phyloP scores from a whole-genome alignment of 1,140 invertebrate species.

The Camponotus floridanus region DNA sequence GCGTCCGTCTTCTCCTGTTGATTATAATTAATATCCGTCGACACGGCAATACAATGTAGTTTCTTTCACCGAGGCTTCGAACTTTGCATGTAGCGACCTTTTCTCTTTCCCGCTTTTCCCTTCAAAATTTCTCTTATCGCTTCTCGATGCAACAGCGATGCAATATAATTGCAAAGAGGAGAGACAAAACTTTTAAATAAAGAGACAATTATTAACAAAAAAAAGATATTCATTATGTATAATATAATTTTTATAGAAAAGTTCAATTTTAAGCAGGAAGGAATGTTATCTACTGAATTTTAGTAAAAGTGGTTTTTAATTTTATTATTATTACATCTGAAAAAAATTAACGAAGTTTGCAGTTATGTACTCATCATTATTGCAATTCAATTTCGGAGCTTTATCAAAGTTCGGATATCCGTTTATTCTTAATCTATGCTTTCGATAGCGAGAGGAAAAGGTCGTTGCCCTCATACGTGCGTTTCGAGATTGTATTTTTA shows the following conservation, averaged over 20 bases:
- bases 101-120: conserved; percentile 19
- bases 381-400: not conserved
- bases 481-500: conserved; percentile 41
- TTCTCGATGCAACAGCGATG: not conserved
- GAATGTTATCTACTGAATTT: not conserved
- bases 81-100: conserved; percentile 66
- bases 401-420: not conserved
- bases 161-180: not conserved
- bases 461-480: not conserved
- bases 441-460: not conserved
- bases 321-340: not conserved
- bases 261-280: not conserved
- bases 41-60: conserved; percentile 35
- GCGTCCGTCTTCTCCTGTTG: conserved; percentile 50
- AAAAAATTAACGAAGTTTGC: not conserved
- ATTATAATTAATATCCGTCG: conserved; percentile 64
- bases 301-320: not conserved
- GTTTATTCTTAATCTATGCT: not conserved
- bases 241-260: not conserved
- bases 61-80: conserved; percentile 56
- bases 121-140: conserved; percentile 57
- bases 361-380: not conserved
- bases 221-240: not conserved
- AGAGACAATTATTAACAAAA: not conserved
- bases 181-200: not conserved